These are phyloP conservation scores for Eidolon dupreanum DNA, from an alignment of 2,797 vertebrate genomes.

Conservation along the genomic window DNA sequence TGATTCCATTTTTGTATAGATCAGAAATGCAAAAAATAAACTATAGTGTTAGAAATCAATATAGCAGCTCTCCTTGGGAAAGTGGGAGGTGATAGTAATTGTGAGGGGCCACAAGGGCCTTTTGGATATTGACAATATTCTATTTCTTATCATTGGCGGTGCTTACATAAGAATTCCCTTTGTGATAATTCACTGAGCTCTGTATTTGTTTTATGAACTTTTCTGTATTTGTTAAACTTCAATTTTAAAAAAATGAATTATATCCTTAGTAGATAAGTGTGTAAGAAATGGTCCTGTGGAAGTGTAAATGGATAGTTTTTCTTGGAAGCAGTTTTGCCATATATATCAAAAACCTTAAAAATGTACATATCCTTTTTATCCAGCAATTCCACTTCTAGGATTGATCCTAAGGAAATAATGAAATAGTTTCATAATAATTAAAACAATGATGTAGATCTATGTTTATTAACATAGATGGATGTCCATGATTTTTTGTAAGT, in stretches of 20 bases:
- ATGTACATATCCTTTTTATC: background rate
- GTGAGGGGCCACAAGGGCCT: background rate
- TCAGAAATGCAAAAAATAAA: background rate
- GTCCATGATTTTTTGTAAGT: background rate
- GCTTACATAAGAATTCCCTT: background rate
- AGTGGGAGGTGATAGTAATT: background rate
- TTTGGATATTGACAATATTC: background rate
- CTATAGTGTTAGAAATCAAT: background rate
- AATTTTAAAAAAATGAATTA: background rate
- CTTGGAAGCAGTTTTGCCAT: background rate
- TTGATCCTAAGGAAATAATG: slow-evolving; percentile 25
- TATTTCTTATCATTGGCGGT: background rate
- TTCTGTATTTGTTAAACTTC: background rate
- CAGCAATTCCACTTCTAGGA: background rate
- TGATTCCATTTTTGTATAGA: background rate
- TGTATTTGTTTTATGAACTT: slow-evolving; percentile 19
- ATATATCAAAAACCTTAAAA: slow-evolving; percentile 8
- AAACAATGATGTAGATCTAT: background rate
- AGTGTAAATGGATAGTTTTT: background rate
- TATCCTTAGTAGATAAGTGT: background rate
- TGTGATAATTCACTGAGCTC: background rate
- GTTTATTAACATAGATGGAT: slow-evolving; percentile 8
- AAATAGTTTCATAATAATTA: background rate
- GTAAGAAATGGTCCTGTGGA: background rate
- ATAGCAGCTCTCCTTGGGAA: background rate